A percentile compares a stretch with the other conserved stretches of the same genome.
These are phyloP conservation scores for Pampusana beccarii DNA, from an alignment of 2,113 vertebrate genomes.

Conservation along the genomic window DNA sequence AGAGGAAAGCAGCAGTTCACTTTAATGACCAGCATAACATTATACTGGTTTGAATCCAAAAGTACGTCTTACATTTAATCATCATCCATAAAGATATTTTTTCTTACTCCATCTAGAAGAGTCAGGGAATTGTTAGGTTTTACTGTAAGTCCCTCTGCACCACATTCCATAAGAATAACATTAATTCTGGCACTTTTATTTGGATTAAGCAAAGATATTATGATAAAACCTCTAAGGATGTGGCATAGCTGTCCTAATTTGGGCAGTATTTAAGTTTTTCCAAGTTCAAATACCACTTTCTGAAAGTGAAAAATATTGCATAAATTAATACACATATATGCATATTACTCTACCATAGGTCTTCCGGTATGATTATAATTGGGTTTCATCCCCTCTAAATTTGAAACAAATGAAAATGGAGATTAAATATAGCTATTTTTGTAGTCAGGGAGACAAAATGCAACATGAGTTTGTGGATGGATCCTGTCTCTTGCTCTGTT, in stretches of 20 bases:
- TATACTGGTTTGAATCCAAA: conserved; percentile 4
- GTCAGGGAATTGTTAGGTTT: background rate
- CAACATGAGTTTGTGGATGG: too few species aligned
- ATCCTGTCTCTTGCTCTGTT: too few species aligned
- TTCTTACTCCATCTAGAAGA: background rate
- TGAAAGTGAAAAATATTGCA: background rate
- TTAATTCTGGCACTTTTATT: background rate
- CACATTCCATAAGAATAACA: background rate
- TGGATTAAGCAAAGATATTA: background rate
- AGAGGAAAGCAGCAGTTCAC: conserved; percentile 31
- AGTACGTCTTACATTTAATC: background rate
- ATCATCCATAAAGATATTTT: background rate
- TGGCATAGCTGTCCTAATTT: background rate
- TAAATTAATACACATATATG: background rate
- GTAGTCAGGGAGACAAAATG: background rate
- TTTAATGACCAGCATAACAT: conserved; percentile 35
- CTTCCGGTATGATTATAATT: background rate
- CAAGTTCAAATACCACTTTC: background rate
- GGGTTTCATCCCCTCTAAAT: background rate
- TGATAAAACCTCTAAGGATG: background rate
- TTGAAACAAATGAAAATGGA: background rate
- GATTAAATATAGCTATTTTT: background rate
- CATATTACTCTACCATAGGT: background rate
- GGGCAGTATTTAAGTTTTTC: background rate
- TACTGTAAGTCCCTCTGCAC: background rate